These are phyloP conservation scores for Trinectes maculatus DNA, from an alignment of 2,113 vertebrate genomes.

Conservation along the genomic window DNA sequence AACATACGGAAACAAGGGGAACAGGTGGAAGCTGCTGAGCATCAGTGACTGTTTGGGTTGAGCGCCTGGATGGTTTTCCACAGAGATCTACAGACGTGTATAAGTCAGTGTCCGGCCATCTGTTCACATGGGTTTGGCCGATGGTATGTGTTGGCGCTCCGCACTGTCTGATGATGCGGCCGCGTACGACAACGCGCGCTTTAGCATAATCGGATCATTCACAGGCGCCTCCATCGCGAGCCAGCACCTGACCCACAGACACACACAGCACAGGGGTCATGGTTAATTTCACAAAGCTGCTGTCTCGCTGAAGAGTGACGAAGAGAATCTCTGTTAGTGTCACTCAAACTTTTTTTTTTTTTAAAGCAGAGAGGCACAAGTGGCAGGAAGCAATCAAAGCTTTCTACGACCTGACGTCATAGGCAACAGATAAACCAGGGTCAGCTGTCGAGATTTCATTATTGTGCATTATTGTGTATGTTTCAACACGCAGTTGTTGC, in stretches of 20 bases:
- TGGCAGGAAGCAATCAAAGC: neutral
- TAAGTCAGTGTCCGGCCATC: conserved; percentile 33
- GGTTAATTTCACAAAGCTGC: conserved; percentile 10
- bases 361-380: neutral
- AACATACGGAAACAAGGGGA: conserved; percentile 27
- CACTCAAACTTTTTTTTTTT: conserved; percentile 25
- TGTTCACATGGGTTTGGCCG: conserved; percentile 49
- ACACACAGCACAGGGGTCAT: conserved; percentile 23
- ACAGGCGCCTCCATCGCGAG: conserved; percentile 31
- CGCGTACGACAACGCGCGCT: conserved; percentile 14
- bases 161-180: conserved; percentile 51
- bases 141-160: conserved; percentile 63
- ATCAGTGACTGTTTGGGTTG: too few species aligned
- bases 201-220: conserved; percentile 65
- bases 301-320: conserved; percentile 36
- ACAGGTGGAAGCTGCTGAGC: too few species aligned
- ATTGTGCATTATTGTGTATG: neutral
- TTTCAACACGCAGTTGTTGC: neutral
- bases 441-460: neutral
- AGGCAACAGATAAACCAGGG: neutral
- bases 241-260: conserved; percentile 47
- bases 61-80: too few species aligned
- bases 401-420: neutral
- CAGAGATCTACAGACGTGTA: conserved; percentile 13
- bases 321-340: conserved; percentile 38